Conservation (phyloP, 1,140 invertebrate genomes). For the Andrena cerasifolii region DNA sequence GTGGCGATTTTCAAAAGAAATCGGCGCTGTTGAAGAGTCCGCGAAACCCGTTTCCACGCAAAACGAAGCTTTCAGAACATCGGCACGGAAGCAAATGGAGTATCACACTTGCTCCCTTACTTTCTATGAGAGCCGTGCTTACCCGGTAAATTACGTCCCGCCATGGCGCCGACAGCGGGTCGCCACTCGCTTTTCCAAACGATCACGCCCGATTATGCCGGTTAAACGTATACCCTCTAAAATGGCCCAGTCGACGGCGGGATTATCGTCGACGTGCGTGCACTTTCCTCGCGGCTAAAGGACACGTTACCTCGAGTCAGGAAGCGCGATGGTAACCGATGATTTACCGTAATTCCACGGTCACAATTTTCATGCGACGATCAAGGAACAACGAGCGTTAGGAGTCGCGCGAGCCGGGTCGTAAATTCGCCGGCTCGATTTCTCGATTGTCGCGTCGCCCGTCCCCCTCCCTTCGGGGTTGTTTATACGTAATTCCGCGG, state of each 20-base stretch:
- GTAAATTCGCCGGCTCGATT: conserved; percentile 40
- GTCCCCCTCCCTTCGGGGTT: neutral
- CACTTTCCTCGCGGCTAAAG: neutral
- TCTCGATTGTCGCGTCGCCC: conserved; percentile 17
- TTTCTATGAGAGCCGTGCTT: conserved; percentile 42
- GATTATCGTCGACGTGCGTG: neutral
- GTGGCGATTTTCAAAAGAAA: conserved; percentile 5
- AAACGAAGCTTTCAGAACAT: conserved; percentile 40
- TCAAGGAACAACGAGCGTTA: neutral
- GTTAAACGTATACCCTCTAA: neutral
- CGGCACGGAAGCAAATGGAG: conserved; percentile 42
- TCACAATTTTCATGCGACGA: conserved; percentile 20
- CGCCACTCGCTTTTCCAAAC: neutral
- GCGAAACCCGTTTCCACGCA: conserved; percentile 42
- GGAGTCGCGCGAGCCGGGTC: neutral
- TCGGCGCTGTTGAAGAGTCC: conserved; percentile 3
- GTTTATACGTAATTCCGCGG: conserved; percentile 41
- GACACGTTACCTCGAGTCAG: neutral
- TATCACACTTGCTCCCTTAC: conserved; percentile 31
- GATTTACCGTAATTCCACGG: conserved; percentile 31
- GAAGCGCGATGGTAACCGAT: neutral
- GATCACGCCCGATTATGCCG: conserved; percentile 14
- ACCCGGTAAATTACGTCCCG: conserved; percentile 34
- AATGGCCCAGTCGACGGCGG: neutral
- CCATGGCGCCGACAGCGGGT: neutral